Conservation (phyloP, 2,888 invertebrate species). For the Meiosimyza decipiens region DNA sequence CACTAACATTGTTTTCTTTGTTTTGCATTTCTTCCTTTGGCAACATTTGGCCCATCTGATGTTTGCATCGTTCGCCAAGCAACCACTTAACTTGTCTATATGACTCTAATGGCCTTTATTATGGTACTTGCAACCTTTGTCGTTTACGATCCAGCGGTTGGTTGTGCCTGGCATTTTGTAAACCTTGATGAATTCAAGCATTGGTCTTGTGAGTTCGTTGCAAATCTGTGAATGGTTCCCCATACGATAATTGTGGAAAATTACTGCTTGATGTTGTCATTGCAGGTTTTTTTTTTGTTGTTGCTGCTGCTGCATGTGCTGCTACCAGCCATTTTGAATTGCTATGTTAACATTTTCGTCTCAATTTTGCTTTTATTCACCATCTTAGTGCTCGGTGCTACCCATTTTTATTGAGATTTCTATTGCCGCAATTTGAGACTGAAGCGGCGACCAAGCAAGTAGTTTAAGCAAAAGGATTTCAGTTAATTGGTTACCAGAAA, state of each 20-base stretch:
- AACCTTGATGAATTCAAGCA: background rate
- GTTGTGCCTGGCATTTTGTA: conserved; percentile 30
- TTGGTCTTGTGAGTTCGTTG: background rate
- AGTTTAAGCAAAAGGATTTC: background rate
- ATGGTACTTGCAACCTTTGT: conserved; percentile 42
- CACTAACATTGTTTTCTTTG: too few species aligned
- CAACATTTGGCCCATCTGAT: conserved; percentile 39
- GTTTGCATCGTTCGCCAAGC: conserved; percentile 42
- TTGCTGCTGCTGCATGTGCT: conserved; percentile 9
- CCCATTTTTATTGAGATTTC: conserved; percentile 59
- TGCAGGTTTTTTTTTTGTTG: conserved; percentile 30
- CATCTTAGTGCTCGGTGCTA: conserved; percentile 53
- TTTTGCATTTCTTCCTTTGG: background rate
- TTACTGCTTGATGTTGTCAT: conserved; percentile 29
- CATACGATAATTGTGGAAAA: conserved; percentile 60
- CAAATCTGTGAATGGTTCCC: conserved; percentile 31
- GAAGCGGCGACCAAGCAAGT: background rate
- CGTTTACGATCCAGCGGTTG: background rate
- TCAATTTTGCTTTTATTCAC: conserved; percentile 43
- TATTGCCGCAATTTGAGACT: conserved; percentile 5
- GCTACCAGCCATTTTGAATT: background rate
- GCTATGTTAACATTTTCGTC: conserved; percentile 22
- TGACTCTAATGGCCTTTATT: conserved; percentile 67
- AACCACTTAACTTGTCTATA: conserved; percentile 67
- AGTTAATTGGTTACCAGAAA: conserved; percentile 8